A percentile compares a stretch with the other conserved stretches of the same genome.
Conservation (phyloP, 2,888 invertebrate species). For the Calameuta idolon region DNA sequence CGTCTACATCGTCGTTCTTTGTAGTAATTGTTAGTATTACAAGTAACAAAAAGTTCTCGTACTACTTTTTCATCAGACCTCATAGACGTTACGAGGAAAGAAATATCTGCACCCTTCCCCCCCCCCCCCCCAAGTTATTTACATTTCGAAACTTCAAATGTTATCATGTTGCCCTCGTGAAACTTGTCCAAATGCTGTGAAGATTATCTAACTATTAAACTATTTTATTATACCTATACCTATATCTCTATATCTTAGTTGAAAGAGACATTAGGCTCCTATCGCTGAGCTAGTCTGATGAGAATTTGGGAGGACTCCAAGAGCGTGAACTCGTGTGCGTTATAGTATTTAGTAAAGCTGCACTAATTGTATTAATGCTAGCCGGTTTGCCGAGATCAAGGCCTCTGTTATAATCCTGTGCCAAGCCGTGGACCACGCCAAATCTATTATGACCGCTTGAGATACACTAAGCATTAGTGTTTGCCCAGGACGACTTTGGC, state of each 20-base stretch:
- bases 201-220: conserved; percentile 2
- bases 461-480: conserved; percentile 1
- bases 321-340: conserved; percentile 43
- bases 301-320: conserved; percentile 62
- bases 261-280: neutral
- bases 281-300: conserved; percentile 16
- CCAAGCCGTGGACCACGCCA: conserved; percentile 42
- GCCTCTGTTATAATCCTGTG: conserved; percentile 54
- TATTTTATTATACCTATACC: conserved; percentile 12
- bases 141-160: neutral
- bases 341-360: conserved; percentile 61
- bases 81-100: neutral
- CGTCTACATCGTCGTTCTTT: no score
- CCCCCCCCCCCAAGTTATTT: neutral
- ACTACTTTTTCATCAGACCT: no score
- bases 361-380: conserved; percentile 65
- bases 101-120: neutral
- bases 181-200: neutral
- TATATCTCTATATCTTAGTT: neutral
- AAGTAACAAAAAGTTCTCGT: no score
- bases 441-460: conserved; percentile 46
- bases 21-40: no score
- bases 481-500: neutral
- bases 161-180: neutral
- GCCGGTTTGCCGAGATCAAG: conserved; percentile 57